Base-by-base conservation (phyloP, 2,888 invertebrate genomes). In the Protophormia terraenovae region DNA sequence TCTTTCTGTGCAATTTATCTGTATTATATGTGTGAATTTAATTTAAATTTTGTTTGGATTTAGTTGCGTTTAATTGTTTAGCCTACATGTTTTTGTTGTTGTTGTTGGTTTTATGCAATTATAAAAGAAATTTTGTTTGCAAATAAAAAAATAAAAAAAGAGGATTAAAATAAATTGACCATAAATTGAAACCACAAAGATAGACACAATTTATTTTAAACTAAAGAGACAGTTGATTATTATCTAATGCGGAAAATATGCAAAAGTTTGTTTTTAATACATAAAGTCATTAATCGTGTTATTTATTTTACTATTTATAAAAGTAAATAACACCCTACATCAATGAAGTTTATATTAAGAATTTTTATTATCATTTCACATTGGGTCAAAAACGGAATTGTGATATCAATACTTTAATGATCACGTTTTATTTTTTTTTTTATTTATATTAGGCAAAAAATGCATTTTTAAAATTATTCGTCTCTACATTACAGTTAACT, bases 141-240 rank as follows among this genome's bases (percentile, higher is more conserved):
- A 14, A 16, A 64, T 45, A 16, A 16, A 16, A 45, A 22, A 16
- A 22, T 6, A 47, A 16, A 27, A 66, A 53, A 71, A 71, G 53
- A 71, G 76, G 76, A 82, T 82, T 76, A 76, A 82, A 76, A 76
- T 82, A 76, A 82, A 82, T 82, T 76, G 53, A 71, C 22, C 62
- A 53, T 64, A 29, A 55, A 81, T 58, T 45, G 29, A 60, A 73
- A 50, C 14, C 47, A 27, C 19, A 41, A 71, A n/a, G 19, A 24
- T n/a, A 32, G 14, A 41, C 41, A 32, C 0, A 24, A 12, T 50
- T 32, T 22, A 50, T 1, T 38, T 50, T n/a, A 4, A 16, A 45
- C 16, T 32, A 38, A 29, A 38, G 47, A 10, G 41, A 14, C 14
- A 41, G 14, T 2, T 50, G 41, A 79, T 79, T 62, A 41, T 41